A percentile compares a stretch with the other conserved stretches of the same genome.
Evolutionary conservation across 1,140 invertebrate species (phyloP).

Genomic region (Bombus soroeensis): DNA sequence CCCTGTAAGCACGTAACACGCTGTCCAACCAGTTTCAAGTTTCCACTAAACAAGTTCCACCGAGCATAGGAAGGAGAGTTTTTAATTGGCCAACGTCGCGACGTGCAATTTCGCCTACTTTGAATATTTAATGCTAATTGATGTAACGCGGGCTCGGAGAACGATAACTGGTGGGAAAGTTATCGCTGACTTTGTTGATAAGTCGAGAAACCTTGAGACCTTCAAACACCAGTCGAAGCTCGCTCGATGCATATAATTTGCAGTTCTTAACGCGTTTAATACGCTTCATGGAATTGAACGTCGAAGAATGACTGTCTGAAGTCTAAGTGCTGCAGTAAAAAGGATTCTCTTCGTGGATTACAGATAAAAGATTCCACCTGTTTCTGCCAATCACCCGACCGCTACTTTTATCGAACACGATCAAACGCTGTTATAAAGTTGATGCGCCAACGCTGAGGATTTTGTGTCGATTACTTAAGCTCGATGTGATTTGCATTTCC

Average conservation of each 20-base stretch:
- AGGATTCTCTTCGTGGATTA: conserved; percentile 15
- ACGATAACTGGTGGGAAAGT: neutral
- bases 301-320: neutral
- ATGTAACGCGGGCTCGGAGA: neutral
- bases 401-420: neutral
- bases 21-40: neutral
- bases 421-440: neutral
- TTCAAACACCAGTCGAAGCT: neutral
- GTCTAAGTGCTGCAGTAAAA: conserved; percentile 13
- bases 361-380: neutral
- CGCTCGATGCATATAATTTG: neutral
- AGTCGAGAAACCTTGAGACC: neutral
- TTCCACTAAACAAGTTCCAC: neutral
- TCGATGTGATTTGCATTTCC: neutral
- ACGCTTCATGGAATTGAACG: neutral
- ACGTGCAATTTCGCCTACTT: conserved; percentile 1
- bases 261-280: conserved; percentile 20
- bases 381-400: neutral
- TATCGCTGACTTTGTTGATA: conserved; percentile 15
- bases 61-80: neutral
- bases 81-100: neutral
- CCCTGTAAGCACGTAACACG: neutral
- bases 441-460: neutral
- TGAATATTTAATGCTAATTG: conserved; percentile 13
- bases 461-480: neutral